Conservation (phyloP, 1,140 invertebrate genomes). For the Globodera rostochiensis region DNA sequence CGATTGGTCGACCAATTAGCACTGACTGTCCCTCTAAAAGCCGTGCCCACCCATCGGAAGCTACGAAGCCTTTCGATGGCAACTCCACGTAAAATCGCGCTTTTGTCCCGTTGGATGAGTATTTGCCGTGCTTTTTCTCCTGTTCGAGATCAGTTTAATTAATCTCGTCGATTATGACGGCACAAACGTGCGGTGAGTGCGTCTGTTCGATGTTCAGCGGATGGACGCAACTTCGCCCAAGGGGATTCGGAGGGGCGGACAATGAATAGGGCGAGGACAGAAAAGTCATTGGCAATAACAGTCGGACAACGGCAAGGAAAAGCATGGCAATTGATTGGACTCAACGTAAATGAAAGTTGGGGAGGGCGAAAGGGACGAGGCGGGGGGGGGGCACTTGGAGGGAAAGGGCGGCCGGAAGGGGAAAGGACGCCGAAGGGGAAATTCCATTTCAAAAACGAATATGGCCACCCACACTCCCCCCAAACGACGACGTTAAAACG, state of each 20-base stretch:
- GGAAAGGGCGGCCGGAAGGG: too few relatives aligned
- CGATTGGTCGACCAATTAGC: too few relatives aligned
- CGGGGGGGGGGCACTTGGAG: not conserved
- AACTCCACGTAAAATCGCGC: not conserved
- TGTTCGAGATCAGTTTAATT: not conserved
- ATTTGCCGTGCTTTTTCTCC: not conserved
- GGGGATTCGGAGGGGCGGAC: not conserved
- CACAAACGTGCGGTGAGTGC: not conserved
- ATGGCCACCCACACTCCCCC: too few relatives aligned
- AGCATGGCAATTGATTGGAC: not conserved
- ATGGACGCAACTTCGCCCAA: not conserved
- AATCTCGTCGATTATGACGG: not conserved
- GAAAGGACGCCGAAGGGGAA: too few relatives aligned
- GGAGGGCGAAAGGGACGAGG: not conserved
- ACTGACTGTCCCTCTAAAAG: not conserved
- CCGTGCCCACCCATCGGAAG: not conserved
- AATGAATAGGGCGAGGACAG: not conserved
- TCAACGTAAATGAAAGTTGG: not conserved
- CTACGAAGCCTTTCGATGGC: not conserved
- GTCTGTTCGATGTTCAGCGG: not conserved
- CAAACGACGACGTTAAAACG: too few relatives aligned
- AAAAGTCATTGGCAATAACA: not conserved
- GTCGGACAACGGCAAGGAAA: not conserved
- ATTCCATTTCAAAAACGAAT: too few relatives aligned
- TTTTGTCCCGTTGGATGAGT: not conserved